phyloP scores from a whole-genome alignment of 2,888 invertebrate species.

The Euclidia mi region DNA sequence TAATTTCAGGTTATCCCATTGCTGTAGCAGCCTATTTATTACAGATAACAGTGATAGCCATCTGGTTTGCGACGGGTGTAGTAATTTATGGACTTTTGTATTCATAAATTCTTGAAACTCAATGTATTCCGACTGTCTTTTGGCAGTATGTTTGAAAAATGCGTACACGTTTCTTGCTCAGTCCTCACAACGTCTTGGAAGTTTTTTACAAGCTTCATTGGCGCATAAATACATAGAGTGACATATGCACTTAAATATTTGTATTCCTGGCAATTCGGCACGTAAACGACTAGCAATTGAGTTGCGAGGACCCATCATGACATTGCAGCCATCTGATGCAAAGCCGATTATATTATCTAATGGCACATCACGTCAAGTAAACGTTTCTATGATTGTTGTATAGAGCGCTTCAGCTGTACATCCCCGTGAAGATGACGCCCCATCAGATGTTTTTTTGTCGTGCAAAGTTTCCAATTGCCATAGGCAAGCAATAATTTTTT shows the following conservation, averaged over 20 bases:
- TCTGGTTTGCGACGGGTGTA: neutral
- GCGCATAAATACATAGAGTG: neutral
- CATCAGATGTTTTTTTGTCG: too few relatives aligned
- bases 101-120: neutral
- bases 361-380: too few relatives aligned
- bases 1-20: too few relatives aligned
- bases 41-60: neutral
- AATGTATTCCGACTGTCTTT: neutral
- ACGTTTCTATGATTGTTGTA: too few relatives aligned
- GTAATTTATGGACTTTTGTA: neutral
- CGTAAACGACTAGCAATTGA: neutral
- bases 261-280: too few relatives aligned
- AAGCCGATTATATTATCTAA: neutral
- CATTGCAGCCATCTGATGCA: neutral
- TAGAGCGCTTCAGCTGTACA: too few relatives aligned
- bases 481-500: too few relatives aligned
- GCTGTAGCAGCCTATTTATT: too few relatives aligned
- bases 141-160: neutral
- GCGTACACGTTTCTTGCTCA: neutral
- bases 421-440: too few relatives aligned
- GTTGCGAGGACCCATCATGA: neutral
- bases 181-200: neutral
- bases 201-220: neutral
- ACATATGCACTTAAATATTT: neutral
- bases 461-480: too few relatives aligned